Percentiles rank a stretch among this genome's conserved stretches.
phyloP scores from a whole-genome alignment of 2,113 vertebrate genomes.

The Podiceps cristatus region DNA sequence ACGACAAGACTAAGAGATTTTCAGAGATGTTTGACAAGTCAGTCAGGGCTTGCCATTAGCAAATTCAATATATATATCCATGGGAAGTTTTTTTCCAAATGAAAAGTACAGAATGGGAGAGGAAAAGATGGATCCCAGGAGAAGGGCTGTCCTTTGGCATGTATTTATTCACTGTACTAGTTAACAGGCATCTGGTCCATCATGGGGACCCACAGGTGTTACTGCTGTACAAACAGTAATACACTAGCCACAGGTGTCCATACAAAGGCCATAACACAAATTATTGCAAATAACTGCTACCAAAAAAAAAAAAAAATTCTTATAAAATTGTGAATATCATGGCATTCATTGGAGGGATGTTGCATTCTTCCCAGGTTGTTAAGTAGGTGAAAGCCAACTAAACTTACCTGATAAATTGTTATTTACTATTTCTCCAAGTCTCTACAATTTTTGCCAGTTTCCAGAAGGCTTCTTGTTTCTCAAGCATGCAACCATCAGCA shows the following conservation, averaged over 20 bases:
- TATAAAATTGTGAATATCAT: neutral
- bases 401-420: neutral
- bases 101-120: neutral
- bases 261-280: neutral
- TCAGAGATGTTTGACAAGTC: neutral
- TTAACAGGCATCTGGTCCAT: neutral
- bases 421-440: neutral
- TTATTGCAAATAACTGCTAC: neutral
- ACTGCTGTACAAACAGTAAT: neutral
- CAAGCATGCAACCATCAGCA: neutral
- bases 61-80: neutral
- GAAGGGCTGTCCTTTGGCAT: neutral
- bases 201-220: neutral
- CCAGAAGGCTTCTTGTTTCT: neutral
- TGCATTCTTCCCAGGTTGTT: neutral
- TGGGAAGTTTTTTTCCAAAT: neutral
- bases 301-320: neutral
- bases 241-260: neutral
- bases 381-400: neutral
- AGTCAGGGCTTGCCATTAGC: neutral
- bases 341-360: neutral
- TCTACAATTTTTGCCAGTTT: neutral
- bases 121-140: neutral
- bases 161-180: neutral
- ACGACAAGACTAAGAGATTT: neutral